Evolutionary conservation across 1,140 invertebrate species (phyloP), one percentile per base, ranked within the genome.

Genomic region (Euwallacea fornicatus): DNA sequence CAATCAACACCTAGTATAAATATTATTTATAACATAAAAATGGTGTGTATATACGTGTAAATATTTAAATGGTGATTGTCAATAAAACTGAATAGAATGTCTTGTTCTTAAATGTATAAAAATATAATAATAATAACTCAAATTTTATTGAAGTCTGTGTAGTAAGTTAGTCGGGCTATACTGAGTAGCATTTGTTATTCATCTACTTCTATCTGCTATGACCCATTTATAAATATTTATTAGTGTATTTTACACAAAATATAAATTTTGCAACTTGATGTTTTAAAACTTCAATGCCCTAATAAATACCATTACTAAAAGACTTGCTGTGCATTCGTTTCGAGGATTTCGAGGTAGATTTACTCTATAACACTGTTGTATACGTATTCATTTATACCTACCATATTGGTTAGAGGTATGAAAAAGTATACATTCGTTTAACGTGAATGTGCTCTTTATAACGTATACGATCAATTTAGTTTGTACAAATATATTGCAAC

Each of bases 381-480:
- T 66, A 66, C 55, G 54, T 59, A 46, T 59, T 58, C 21, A 43
- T 58, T 58, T 11, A 8, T 61, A 61, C n/a, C 33, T 58, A 59
- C 65, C 65, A 66, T 11, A 66, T 58, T 66, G 65, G 55, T 66
- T 66, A 59, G 43, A 66, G 7, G 44, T 44, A 16, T 58, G 42
- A 66, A 62, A 13, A 33, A 58, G 65, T 66, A 66, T 69, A 69
- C 56, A 69, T 61, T 53, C 67, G 58, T 69, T 69, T 53, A 42
- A 69, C 56, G 46, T 69, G 67, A 69, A 62, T 69, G 67, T 69
- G 67, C 67, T 69, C 67, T 69, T 69, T 47, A 69, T 69, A 56
- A 69, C 54, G 67, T 69, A 69, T 69, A 69, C 67, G 67, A 69
- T 69, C 21, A 55, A 69, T n/a, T 69, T 69, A 69, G 66, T 53